A percentile compares a stretch with the other conserved stretches of the same genome.
Conservation (phyloP, 2,113 vertebrate species). For the Scomber colias region DNA sequence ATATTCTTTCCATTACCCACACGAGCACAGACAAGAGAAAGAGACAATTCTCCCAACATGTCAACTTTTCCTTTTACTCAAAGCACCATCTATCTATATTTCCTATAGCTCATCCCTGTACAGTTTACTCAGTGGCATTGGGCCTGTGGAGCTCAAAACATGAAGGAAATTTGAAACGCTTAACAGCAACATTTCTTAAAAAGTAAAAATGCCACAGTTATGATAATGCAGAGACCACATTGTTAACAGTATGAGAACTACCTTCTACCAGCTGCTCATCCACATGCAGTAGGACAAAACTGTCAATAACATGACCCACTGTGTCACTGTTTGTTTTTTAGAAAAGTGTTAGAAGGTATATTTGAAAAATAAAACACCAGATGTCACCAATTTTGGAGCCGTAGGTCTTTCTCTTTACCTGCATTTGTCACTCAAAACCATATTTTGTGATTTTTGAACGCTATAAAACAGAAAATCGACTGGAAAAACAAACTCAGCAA, state of each 20-base stretch:
- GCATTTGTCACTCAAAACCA: neutral
- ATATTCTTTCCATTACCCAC: slow-evolving; percentile 63
- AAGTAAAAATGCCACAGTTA: neutral
- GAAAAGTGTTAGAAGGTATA: neutral
- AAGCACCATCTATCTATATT: neutral
- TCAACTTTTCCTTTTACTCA: neutral
- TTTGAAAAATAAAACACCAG: neutral
- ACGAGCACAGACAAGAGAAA: slow-evolving; percentile 31
- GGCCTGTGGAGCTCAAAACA: slow-evolving; percentile 28
- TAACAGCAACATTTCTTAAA: slow-evolving; percentile 22
- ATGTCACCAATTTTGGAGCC: neutral
- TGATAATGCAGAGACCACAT: slow-evolving; percentile 6
- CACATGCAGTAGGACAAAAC: slow-evolving; percentile 17
- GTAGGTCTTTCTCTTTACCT: neutral
- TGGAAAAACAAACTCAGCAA: neutral
- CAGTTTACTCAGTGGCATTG: neutral
- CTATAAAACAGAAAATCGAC: neutral
- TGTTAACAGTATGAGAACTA: slow-evolving; percentile 32
- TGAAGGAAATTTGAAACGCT: slow-evolving; percentile 24
- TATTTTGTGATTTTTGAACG: neutral
- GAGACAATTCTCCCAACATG: slow-evolving; percentile 19
- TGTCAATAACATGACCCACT: slow-evolving; percentile 39
- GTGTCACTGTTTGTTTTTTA: slow-evolving; percentile 7
- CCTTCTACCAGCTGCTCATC: slow-evolving; percentile 26
- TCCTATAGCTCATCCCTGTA: neutral